Base-by-base conservation (phyloP, 92 coral and sea anemone genomes). In the Phenganax stokvisi region DNA sequence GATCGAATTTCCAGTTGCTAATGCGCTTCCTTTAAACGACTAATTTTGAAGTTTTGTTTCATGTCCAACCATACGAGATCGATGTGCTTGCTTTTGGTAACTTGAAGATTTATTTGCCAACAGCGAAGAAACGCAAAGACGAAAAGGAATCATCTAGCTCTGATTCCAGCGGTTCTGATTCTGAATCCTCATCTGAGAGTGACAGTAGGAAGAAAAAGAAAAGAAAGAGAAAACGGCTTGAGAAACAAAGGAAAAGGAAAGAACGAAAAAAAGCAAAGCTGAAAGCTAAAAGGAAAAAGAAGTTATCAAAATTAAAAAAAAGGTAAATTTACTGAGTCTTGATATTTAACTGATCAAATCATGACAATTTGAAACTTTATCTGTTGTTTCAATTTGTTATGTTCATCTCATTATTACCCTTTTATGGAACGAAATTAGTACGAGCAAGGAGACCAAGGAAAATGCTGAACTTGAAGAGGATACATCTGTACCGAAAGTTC, bases 401-500 rank as follows among this genome's bases (percentile, higher is more conserved):
- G 47, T 59, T 59, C 27, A 59, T 25, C n/a, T 59, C 1, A 59
- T 59, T 25, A 59, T 25, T 13, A 1, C 7, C 65, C 7, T 59
- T 59, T 59, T 13, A 20, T 13, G 7, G 7, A 59, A 59, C 7
- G 65, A 59, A 59, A 13, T 59, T 51, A 15, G 56, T 52, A 20
- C 37, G 27, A 72, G 17, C 16, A 37, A 53, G 25, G 12, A 37
- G 64, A 53, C 87, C 51, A 85, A 87, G 56, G 81, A 79, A 28
- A 77, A 68, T 12, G 80, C 82, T 61, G 70, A 8, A 13, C 61
- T 80, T 28, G 84, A 76, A 16, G 90, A 86, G 30, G 89, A 86
- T 1, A 97, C 90, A 15, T 90, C 87, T 11, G 75, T 92, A 63
- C 98, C 98, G 2, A 87, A 90, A 84, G 96, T 87, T 6, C 99